A percentile compares a stretch with the other conserved stretches of the same genome.
Conservation (phyloP, 2,888 invertebrate species). For the Microctonus brassicae region DNA sequence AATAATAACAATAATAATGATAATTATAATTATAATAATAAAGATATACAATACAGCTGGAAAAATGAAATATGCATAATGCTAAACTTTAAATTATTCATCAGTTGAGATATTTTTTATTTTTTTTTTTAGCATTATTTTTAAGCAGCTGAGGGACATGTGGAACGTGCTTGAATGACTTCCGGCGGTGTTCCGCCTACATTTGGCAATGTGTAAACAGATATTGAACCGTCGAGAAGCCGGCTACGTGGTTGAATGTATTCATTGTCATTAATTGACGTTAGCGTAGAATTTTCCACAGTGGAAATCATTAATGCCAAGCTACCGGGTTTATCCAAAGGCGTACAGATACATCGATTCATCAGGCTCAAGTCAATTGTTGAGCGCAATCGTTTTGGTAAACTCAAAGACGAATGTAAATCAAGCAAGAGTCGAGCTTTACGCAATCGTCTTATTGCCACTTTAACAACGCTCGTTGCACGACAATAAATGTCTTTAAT, state of each 20-base stretch:
- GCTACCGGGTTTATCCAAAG: slow-evolving; percentile 60
- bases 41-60: neutral
- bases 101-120: neutral
- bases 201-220: slow-evolving; percentile 52
- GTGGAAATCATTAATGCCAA: slow-evolving; percentile 11
- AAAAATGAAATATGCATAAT: neutral
- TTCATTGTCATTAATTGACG: slow-evolving; percentile 26
- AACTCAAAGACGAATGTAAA: slow-evolving; percentile 46
- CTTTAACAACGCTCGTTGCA: slow-evolving; percentile 57
- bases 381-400: slow-evolving; percentile 50
- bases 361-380: slow-evolving; percentile 55
- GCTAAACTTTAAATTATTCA: neutral
- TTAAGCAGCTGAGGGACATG: slow-evolving; percentile 45
- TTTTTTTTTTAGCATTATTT: neutral
- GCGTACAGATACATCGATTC: slow-evolving; percentile 57
- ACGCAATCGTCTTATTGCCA: slow-evolving; percentile 58
- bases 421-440: slow-evolving; percentile 59
- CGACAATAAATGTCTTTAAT: slow-evolving; percentile 57
- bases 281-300: neutral
- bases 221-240: slow-evolving; percentile 50
- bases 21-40: slow-evolving; percentile 18
- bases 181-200: slow-evolving; percentile 50
- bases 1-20: slow-evolving; percentile 10
- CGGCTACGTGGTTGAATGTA: slow-evolving; percentile 28
- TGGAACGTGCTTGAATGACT: slow-evolving; percentile 49